phyloP scores from a whole-genome alignment of 2,888 invertebrate genomes.

The Megamerina dolium region DNA sequence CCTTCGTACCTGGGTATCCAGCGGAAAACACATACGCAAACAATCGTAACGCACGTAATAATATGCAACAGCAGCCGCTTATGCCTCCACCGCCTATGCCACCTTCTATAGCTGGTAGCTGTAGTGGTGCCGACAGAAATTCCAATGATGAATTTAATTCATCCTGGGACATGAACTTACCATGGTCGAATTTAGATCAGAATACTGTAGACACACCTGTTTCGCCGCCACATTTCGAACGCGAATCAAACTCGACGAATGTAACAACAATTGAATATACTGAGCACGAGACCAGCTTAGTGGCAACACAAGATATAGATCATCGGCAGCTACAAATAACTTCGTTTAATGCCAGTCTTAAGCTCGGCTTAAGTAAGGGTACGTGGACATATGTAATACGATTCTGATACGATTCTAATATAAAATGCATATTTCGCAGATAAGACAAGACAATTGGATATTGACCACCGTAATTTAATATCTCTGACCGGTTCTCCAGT shows the following conservation, averaged over 20 bases:
- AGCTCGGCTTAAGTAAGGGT: conserved; percentile 35
- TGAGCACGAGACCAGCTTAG: conserved; percentile 50
- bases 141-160: conserved; percentile 45
- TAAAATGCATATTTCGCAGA: conserved; percentile 21
- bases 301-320: conserved; percentile 53
- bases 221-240: conserved; percentile 62
- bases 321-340: conserved; percentile 54
- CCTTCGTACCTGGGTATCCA: conserved; percentile 12
- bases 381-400: not conserved
- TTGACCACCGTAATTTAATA: conserved; percentile 79
- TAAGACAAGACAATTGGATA: conserved; percentile 54
- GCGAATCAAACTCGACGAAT: conserved; percentile 51
- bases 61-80: conserved; percentile 26
- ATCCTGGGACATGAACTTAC: conserved; percentile 51
- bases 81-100: conserved; percentile 42
- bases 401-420: not conserved
- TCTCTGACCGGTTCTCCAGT: conserved; percentile 70
- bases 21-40: conserved; percentile 21
- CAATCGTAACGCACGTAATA: conserved; percentile 14
- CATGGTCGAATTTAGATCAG: conserved; percentile 42
- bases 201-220: conserved; percentile 56
- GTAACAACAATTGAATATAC: conserved; percentile 56
- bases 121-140: conserved; percentile 1
- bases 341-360: conserved; percentile 43
- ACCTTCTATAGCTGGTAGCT: conserved; percentile 20